A percentile compares a stretch with the other conserved stretches of the same genome.
phyloP scores from a whole-genome alignment of 2,888 invertebrate species.

The Drosophila neoperkinsi region DNA sequence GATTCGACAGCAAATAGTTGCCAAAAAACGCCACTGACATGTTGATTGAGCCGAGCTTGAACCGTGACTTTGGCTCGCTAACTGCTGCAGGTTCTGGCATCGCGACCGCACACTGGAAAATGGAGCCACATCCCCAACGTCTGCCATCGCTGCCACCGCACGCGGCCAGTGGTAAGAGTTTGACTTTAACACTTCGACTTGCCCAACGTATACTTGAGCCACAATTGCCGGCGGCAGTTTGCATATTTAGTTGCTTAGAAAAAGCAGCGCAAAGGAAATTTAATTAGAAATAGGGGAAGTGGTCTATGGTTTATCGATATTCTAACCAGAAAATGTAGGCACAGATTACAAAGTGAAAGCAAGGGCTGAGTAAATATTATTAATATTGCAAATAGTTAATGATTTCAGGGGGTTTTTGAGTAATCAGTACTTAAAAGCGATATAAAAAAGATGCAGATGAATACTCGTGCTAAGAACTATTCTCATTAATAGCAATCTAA shows the following conservation, averaged over 20 bases:
- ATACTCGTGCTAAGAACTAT: background rate
- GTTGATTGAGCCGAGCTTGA: constrained; percentile 85
- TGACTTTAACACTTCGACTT: background rate
- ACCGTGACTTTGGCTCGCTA: constrained; percentile 85
- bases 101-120: constrained; percentile 83
- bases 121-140: constrained; percentile 83
- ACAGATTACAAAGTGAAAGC: background rate
- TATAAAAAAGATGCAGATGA: background rate
- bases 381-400: background rate
- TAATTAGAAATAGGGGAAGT: background rate
- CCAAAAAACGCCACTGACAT: constrained; percentile 83
- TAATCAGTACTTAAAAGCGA: background rate
- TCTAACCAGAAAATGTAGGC: background rate
- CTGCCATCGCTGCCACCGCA: constrained; percentile 81
- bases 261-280: background rate
- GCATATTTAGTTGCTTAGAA: background rate
- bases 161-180: constrained; percentile 81
- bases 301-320: background rate
- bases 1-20: constrained; percentile 64
- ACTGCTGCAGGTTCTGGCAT: constrained; percentile 83
- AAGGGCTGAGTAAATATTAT: fast-evolving
- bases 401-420: background rate
- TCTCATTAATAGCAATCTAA: background rate
- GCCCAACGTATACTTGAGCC: background rate
- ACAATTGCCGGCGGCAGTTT: constrained; percentile 55